These are phyloP conservation scores for Odontothrips loti DNA, from an alignment of 2,888 invertebrate species.

Conservation along the genomic window DNA sequence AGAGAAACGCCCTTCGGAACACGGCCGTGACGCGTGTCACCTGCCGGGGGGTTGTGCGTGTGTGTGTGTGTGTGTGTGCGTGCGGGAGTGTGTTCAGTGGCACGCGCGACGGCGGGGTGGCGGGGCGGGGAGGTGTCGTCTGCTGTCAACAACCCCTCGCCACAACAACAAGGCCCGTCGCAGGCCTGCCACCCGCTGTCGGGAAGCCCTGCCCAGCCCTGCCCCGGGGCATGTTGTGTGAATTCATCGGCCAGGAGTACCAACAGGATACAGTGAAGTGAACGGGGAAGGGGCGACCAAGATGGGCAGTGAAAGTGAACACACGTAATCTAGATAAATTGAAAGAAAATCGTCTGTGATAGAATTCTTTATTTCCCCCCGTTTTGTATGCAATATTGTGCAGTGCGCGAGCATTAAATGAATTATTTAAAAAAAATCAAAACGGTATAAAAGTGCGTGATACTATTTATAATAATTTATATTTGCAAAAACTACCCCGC, in stretches of 20 bases:
- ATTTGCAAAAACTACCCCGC: too few relatives aligned
- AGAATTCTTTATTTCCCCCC: not conserved
- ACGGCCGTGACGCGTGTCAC: too few relatives aligned
- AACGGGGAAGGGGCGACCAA: not conserved
- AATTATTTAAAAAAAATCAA: not conserved
- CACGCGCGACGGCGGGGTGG: too few relatives aligned
- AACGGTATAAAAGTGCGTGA: not conserved
- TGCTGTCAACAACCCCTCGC: not conserved
- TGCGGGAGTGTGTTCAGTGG: too few relatives aligned
- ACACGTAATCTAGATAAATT: too few relatives aligned
- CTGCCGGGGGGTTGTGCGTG: too few relatives aligned
- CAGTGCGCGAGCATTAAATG: too few relatives aligned
- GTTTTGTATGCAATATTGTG: too few relatives aligned
- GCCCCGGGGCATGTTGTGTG: not conserved
- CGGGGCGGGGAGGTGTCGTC: not conserved
- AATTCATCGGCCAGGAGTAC: not conserved
- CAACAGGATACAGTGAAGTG: not conserved
- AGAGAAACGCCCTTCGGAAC: not conserved
- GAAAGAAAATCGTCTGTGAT: not conserved
- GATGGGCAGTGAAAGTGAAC: not conserved
- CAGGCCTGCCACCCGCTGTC: not conserved
- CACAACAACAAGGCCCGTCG: not conserved
- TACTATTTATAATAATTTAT: too few relatives aligned
- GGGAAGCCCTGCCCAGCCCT: not conserved
- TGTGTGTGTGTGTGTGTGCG: too few relatives aligned